Evolutionary conservation across 2,113 vertebrate species (phyloP).

Genomic region (Cavia porcellus): DNA sequence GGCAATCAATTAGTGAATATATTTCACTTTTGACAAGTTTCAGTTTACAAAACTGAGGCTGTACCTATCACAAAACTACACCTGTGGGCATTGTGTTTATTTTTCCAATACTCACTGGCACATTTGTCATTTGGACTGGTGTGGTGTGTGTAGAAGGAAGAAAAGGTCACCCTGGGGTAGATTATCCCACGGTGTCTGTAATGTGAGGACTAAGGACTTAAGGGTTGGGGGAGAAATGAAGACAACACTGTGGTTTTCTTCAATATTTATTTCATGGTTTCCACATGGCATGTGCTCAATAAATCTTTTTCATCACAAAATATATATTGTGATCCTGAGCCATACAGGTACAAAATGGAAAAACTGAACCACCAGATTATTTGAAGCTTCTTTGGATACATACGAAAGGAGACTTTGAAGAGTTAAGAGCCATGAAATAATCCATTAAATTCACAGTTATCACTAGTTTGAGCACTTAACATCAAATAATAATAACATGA

Average conservation of each 20-base stretch:
- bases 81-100: background rate
- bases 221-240: conserved; percentile 10
- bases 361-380: background rate
- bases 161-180: conserved; percentile 73
- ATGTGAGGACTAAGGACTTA: conserved; percentile 66
- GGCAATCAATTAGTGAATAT: background rate
- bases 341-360: background rate
- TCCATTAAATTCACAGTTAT: background rate
- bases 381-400: background rate
- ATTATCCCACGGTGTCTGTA: conserved; percentile 61
- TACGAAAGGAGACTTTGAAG: background rate
- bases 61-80: background rate
- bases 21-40: background rate
- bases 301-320: conserved; percentile 55
- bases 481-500: background rate
- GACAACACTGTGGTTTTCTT: conserved; percentile 21
- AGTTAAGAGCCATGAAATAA: background rate
- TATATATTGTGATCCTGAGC: background rate
- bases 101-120: background rate
- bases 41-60: background rate
- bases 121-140: conserved; percentile 59
- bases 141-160: conserved; percentile 2
- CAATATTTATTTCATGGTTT: conserved; percentile 69
- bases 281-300: conserved; percentile 12
- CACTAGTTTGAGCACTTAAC: background rate